phyloP scores from a whole-genome alignment of 2,888 invertebrate genomes.

The Chloroclystis v-ata region DNA sequence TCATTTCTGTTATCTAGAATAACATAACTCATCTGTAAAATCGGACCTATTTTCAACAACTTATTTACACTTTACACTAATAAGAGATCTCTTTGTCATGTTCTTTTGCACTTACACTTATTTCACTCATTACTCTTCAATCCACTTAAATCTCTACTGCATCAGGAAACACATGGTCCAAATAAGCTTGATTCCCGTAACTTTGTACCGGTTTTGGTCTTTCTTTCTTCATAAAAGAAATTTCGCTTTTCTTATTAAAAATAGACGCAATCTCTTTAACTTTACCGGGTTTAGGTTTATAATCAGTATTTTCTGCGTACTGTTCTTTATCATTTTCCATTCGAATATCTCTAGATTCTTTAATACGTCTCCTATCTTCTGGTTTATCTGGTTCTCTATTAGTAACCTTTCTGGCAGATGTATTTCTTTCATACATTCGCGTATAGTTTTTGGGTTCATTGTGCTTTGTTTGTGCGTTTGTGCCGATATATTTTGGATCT shows the following conservation, averaged over 20 bases:
- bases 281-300: slow-evolving; percentile 62
- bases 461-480: slow-evolving; percentile 40
- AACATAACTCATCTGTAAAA: slow-evolving; percentile 5
- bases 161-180: slow-evolving; percentile 80
- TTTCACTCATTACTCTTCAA: slow-evolving; percentile 24
- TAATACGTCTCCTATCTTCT: slow-evolving; percentile 35
- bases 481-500: slow-evolving; percentile 60
- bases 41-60: slow-evolving; percentile 4
- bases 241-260: slow-evolving; percentile 59
- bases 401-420: slow-evolving; percentile 43
- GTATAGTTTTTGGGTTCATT: slow-evolving; percentile 47
- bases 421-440: slow-evolving; percentile 57
- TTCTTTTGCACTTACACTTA: slow-evolving; percentile 17
- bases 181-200: slow-evolving; percentile 78
- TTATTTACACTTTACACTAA: slow-evolving; percentile 28
- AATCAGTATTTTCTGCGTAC: slow-evolving; percentile 24
- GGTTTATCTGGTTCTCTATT: slow-evolving; percentile 28
- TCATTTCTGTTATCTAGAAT: too few species aligned
- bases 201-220: slow-evolving; percentile 79
- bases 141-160: slow-evolving; percentile 62
- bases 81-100: slow-evolving; percentile 35
- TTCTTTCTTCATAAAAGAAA: slow-evolving; percentile 50
- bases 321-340: slow-evolving; percentile 19
- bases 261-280: slow-evolving; percentile 68
- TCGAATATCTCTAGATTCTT: slow-evolving; percentile 30